phyloP scores from a whole-genome alignment of 2,888 invertebrate genomes.

The Tortricodes alternella region DNA sequence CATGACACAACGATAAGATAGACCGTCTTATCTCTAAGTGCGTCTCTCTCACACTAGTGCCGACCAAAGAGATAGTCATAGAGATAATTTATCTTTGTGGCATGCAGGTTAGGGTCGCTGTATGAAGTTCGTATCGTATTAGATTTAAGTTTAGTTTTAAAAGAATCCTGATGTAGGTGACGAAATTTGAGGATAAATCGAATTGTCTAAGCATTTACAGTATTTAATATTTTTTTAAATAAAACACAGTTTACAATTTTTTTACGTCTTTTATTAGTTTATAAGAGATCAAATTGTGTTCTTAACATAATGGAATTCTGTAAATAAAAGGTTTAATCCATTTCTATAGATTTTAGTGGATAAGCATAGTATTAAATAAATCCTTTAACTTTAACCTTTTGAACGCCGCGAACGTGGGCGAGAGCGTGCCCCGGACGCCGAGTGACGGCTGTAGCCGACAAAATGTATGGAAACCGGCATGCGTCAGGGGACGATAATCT shows the following conservation, averaged over 20 bases:
- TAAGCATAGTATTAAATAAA: not conserved
- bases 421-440: too few species aligned
- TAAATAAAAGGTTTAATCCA: conserved; percentile 35
- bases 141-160: not conserved
- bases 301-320: conserved; percentile 33
- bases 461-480: too few species aligned
- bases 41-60: too few species aligned
- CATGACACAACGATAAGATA: too few species aligned
- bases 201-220: conserved; percentile 3
- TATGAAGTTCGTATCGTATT: not conserved
- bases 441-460: too few species aligned
- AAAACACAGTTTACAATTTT: conserved; percentile 23
- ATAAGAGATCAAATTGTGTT: conserved; percentile 49
- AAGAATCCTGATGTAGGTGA: not conserved
- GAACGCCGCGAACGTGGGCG: too few species aligned
- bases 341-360: conserved; percentile 19
- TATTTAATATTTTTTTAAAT: conserved; percentile 5
- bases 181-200: not conserved
- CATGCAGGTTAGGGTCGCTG: too few species aligned
- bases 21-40: too few species aligned
- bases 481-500: too few species aligned
- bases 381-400: too few species aligned
- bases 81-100: too few species aligned
- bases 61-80: too few species aligned
- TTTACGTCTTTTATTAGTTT: conserved; percentile 41